Conservation (phyloP, 2,888 invertebrate species). For the Phyto melanocephala region DNA sequence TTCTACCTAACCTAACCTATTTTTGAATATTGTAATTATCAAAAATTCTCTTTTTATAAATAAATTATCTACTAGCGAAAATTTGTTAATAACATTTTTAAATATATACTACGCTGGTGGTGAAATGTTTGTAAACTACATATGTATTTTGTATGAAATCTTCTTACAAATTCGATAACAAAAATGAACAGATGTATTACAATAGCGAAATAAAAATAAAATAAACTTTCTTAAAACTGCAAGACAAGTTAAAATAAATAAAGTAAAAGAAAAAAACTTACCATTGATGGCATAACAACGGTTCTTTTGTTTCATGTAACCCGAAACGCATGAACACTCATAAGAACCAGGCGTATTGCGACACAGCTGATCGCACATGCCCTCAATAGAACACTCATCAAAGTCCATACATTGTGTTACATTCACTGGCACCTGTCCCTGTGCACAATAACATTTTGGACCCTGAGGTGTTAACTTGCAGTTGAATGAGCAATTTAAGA, state of each 20-base stretch:
- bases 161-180: no score
- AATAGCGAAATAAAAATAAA: no score
- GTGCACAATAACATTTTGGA: conserved; percentile 86
- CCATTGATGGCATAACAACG: conserved; percentile 86
- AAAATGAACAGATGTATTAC: neutral
- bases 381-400: conserved; percentile 87
- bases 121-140: no score
- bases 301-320: conserved; percentile 83
- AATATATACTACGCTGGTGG: no score
- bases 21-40: no score
- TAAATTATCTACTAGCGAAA: no score
- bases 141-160: no score
- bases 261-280: conserved; percentile 72
- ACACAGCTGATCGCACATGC: conserved; percentile 87
- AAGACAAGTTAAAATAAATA: no score
- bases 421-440: conserved; percentile 82
- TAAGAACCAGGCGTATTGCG: conserved; percentile 84
- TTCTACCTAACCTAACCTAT: no score
- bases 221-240: no score
- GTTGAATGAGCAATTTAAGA: conserved; percentile 82
- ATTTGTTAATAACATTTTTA: no score
- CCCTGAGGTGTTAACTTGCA: conserved; percentile 87
- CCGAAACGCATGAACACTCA: conserved; percentile 86
- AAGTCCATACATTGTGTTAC: conserved; percentile 85
- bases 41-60: no score